Conservation (phyloP, 2,113 vertebrate genomes). For the Peromyscus californicus region DNA sequence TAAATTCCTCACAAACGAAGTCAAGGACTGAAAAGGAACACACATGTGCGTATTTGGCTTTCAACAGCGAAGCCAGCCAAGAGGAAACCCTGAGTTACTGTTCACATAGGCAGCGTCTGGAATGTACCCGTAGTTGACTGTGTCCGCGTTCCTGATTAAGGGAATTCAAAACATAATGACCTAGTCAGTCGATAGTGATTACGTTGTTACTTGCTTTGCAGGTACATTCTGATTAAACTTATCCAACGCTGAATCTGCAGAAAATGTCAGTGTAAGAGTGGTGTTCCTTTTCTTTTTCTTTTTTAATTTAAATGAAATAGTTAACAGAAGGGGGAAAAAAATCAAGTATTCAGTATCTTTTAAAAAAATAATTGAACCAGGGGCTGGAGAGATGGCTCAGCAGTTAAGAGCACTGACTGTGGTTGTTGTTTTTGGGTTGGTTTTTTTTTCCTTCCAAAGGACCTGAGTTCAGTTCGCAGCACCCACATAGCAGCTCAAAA, state of each 20-base stretch:
- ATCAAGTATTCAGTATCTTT: not conserved
- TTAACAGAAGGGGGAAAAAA: slow-evolving; percentile 10
- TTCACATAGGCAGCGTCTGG: not conserved
- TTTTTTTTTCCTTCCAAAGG: no score
- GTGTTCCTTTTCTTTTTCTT: not conserved
- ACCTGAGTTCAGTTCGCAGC: no score
- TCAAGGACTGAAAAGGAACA: slow-evolving; percentile 55
- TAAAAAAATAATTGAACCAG: not conserved
- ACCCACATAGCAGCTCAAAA: no score
- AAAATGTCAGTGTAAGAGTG: not conserved
- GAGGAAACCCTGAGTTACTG: not conserved
- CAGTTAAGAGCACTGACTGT: no score
- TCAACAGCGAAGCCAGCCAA: not conserved
- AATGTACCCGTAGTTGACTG: not conserved
- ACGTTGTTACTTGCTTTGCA: not conserved
- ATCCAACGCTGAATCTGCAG: not conserved
- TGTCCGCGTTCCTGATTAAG: not conserved
- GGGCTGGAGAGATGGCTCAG: no score
- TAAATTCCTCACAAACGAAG: slow-evolving; percentile 41
- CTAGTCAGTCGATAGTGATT: not conserved
- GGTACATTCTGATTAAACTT: slow-evolving; percentile 11
- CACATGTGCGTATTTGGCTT: not conserved
- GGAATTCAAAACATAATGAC: not conserved
- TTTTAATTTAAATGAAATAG: slow-evolving; percentile 34
- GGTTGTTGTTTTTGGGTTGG: no score